Evolutionary conservation across 2,797 vertebrate genomes (phyloP).

Genomic region (Molossus alvarezi): DNA sequence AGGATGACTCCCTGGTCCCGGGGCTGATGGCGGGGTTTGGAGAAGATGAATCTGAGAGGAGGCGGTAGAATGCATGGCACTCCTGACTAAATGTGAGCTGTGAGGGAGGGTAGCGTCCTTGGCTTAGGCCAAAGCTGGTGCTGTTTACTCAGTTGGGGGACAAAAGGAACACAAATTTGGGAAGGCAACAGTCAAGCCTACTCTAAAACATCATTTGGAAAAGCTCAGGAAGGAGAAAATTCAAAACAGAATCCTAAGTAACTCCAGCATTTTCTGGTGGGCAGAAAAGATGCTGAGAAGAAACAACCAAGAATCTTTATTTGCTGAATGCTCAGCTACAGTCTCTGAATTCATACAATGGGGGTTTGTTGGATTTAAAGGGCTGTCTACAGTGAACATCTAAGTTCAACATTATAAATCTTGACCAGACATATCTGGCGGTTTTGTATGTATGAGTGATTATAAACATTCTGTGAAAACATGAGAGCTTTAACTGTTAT

Average conservation of each 20-base stretch:
- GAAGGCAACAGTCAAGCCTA: background rate
- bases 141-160: background rate
- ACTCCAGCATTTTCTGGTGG: background rate
- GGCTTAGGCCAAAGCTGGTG: background rate
- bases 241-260: background rate
- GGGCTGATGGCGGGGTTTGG: background rate
- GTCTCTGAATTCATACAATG: background rate
- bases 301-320: background rate
- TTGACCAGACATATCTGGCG: background rate
- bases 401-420: background rate
- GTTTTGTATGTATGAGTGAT: background rate
- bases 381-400: background rate
- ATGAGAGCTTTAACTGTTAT: background rate
- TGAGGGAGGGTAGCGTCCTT: background rate
- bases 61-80: background rate
- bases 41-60: background rate
- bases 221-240: conserved; percentile 29
- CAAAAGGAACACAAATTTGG: background rate
- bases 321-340: background rate
- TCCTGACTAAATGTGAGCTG: background rate
- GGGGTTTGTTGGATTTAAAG: background rate
- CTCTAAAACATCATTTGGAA: conserved; percentile 8
- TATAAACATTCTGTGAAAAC: background rate
- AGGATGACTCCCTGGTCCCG: background rate
- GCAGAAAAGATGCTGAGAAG: background rate